Evolutionary conservation across 2,888 invertebrate genomes (phyloP).

Genomic region (Metellina segmentata): DNA sequence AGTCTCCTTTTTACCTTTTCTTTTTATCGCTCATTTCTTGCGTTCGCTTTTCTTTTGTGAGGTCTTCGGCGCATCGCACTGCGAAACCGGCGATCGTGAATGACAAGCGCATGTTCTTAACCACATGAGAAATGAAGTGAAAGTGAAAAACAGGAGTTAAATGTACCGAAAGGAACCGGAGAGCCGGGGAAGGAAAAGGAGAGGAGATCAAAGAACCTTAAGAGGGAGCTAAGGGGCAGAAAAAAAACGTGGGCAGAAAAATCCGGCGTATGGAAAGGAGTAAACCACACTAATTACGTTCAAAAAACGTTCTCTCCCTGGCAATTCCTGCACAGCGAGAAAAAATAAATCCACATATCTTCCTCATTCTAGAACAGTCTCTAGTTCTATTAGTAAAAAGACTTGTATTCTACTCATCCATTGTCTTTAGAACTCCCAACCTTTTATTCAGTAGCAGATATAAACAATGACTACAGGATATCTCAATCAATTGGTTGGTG

Average conservation of each 20-base stretch:
- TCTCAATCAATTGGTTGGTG: too few relatives aligned
- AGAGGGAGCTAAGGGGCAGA: constrained; percentile 29
- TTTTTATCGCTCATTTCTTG: constrained; percentile 34
- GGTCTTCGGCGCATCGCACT: constrained; percentile 61
- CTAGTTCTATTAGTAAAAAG: too few relatives aligned
- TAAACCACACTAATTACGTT: constrained; percentile 70
- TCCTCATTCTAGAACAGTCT: too few relatives aligned
- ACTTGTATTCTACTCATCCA: too few relatives aligned
- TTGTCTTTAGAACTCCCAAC: too few relatives aligned
- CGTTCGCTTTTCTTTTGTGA: constrained; percentile 38
- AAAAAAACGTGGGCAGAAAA: constrained; percentile 53
- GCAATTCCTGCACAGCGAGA: background rate
- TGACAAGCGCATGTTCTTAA: constrained; percentile 74
- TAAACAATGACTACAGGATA: too few relatives aligned
- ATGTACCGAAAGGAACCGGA: constrained; percentile 73
- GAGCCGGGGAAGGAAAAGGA: constrained; percentile 23
- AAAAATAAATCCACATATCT: background rate
- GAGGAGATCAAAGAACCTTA: constrained; percentile 38
- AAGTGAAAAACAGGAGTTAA: constrained; percentile 76
- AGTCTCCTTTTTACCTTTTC: constrained; percentile 10
- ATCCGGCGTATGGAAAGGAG: constrained; percentile 46
- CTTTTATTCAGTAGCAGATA: too few relatives aligned
- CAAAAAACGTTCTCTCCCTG: constrained; percentile 62
- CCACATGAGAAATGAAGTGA: constrained; percentile 76
- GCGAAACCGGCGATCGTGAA: constrained; percentile 70